Base-by-base conservation (phyloP, 2,113 vertebrate species). In the Odocoileus hemionus region DNA sequence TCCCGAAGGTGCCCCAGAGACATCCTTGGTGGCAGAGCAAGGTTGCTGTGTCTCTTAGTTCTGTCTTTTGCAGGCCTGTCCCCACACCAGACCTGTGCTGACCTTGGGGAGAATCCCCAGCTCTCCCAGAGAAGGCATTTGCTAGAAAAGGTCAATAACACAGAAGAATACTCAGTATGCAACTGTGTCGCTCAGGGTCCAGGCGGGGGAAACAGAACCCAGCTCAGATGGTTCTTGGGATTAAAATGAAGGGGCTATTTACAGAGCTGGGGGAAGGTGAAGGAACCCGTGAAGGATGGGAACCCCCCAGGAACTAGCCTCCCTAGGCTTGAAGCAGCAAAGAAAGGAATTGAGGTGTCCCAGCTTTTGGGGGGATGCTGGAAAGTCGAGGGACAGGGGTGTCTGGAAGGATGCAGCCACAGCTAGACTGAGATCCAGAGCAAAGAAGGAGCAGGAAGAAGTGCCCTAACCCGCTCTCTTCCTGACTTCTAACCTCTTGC, bases 351-450 rank as follows among this genome's bases (percentile, higher is more conserved):
- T 13, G 0, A 45, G 36, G 6, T 10, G 2, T 55, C 47, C 36
- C 36, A 30, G 30, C 8, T n/a, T 4, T 19, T 15, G 61, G 9
- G 43, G 8, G 30, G 28, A 17, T 64, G 5, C 25, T 15, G 57
- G 55, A n/a, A n/a, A n/a, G 13, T 8, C 21, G 1, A 0, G 0
- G n/a, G 86, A 5, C 26, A 70, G n/a, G 26, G 23, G 6, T 23
- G 28, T 9, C 11, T 16, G 36, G 52, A 19, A 12, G 1, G 25
- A 52, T 39, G 70, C 3, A n/a, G 13, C 23, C 15, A 10, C 4
- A 1, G 3, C 84, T 23, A 54, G 55, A 64, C 55, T 23, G 36
- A 17, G 39, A 39, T 39, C 36, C 19, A 33, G 55, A 88, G 5
- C 39, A 25, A 84, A 39, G 28, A 83, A 60, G 26, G 3, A 50